Conservation (phyloP, 2,888 invertebrate species). For the Zygogramma bicolorata region DNA sequence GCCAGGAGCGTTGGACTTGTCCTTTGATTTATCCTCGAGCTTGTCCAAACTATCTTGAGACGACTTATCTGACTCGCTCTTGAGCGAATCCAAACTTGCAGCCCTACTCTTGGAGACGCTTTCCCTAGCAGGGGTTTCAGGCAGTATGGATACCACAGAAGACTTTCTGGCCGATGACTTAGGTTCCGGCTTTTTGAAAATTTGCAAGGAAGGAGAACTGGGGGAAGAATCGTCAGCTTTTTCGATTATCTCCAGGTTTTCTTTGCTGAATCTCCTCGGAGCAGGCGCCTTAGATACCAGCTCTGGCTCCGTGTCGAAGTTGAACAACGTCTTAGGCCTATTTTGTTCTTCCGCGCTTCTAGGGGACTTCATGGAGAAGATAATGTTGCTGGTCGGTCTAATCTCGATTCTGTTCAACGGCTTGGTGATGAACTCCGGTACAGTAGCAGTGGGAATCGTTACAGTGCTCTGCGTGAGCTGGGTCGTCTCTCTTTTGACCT, state of each 20-base stretch:
- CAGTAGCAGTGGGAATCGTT: constrained; percentile 60
- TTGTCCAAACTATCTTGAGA: constrained; percentile 59
- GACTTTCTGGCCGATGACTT: constrained; percentile 49
- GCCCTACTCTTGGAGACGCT: constrained; percentile 68
- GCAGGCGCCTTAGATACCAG: constrained; percentile 40
- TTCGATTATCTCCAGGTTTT: constrained; percentile 65
- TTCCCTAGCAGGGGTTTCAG: constrained; percentile 50
- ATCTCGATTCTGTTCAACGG: constrained; percentile 79
- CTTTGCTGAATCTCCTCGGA: constrained; percentile 57
- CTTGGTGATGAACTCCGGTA: constrained; percentile 79
- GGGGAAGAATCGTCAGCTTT: constrained; percentile 54
- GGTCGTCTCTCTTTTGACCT: constrained; percentile 70
- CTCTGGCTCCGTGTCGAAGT: constrained; percentile 43
- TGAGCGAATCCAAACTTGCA: constrained; percentile 69
- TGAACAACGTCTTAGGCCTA: constrained; percentile 55
- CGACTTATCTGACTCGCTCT: constrained; percentile 52
- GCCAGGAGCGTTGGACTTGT: constrained; percentile 66
- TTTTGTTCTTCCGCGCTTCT: constrained; percentile 54
- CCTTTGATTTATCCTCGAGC: constrained; percentile 54
- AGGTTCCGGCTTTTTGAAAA: constrained; percentile 55
- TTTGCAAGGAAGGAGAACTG: constrained; percentile 36
- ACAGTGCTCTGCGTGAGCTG: constrained; percentile 61
- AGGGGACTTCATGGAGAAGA: constrained; percentile 72
- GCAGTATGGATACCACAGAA: constrained; percentile 52
- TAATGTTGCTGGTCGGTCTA: constrained; percentile 73